Evolutionary conservation across 2,888 invertebrate species (phyloP).

Genomic region (Malacosoma neustria): DNA sequence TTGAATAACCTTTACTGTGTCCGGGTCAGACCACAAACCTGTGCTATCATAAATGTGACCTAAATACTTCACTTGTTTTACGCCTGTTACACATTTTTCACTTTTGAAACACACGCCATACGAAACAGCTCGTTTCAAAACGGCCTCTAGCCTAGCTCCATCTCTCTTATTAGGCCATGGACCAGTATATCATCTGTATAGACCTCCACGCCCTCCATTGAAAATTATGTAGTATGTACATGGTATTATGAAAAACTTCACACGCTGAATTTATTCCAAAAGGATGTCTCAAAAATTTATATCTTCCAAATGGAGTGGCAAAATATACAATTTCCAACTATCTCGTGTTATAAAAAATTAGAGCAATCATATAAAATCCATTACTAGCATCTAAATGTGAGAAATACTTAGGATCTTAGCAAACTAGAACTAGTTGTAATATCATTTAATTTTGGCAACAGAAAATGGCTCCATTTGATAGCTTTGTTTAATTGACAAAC

Average conservation of each 20-base stretch:
- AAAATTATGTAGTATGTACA: too few relatives aligned
- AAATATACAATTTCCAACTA: not conserved
- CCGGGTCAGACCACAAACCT: not conserved
- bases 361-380: not conserved
- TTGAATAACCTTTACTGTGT: not conserved
- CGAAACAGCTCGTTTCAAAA: not conserved
- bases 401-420: too few relatives aligned
- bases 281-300: constrained; percentile 4
- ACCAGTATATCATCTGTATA: too few relatives aligned
- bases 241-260: constrained; percentile 5
- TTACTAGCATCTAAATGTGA: not conserved
- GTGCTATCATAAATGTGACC: not conserved
- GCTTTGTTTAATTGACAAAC: constrained; percentile 6
- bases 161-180: not conserved
- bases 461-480: constrained; percentile 7
- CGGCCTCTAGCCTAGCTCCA: not conserved
- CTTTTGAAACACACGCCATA: not conserved
- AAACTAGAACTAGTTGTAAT: constrained; percentile 2
- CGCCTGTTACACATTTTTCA: not conserved
- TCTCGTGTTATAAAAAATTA: not conserved
- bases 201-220: too few relatives aligned
- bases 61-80: not conserved
- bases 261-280: constrained; percentile 4
- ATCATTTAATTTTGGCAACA: constrained; percentile 4
- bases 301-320: constrained; percentile 6